Conservation (phyloP, 2,888 invertebrate genomes). For the Scaptomyza parva region DNA sequence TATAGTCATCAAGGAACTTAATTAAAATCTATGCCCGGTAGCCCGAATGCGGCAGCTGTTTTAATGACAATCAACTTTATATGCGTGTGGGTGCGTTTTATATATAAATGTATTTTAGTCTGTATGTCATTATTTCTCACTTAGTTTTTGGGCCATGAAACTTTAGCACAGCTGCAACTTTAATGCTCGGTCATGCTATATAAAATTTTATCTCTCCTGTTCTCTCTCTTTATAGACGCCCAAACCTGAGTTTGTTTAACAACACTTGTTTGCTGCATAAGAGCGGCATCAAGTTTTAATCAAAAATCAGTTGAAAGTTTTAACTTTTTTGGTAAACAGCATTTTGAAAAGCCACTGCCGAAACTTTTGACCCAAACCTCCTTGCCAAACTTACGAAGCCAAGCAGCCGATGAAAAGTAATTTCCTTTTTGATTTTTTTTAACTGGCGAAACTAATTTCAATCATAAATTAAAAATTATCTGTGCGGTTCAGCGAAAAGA, state of each 20-base stretch:
- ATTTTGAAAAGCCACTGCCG: slow-evolving; percentile 3
- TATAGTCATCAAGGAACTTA: slow-evolving; percentile 46
- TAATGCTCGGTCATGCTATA: slow-evolving; percentile 40
- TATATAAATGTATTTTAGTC: slow-evolving; percentile 20
- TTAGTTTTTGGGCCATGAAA: slow-evolving; percentile 33
- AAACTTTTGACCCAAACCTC: slow-evolving; percentile 20
- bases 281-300: slow-evolving; percentile 57
- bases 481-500: background rate
- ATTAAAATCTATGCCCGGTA: slow-evolving; percentile 53
- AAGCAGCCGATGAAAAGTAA: slow-evolving; percentile 1
- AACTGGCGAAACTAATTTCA: slow-evolving; percentile 50
- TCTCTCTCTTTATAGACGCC: background rate
- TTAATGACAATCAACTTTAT: slow-evolving; percentile 11
- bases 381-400: slow-evolving; percentile 6
- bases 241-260: slow-evolving; percentile 9
- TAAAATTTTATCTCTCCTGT: background rate
- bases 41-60: background rate
- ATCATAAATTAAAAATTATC: slow-evolving; percentile 64
- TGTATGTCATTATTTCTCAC: slow-evolving; percentile 27
- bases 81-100: too few species aligned
- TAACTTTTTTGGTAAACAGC: slow-evolving; percentile 22
- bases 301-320: slow-evolving; percentile 70
- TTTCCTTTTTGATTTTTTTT: slow-evolving; percentile 1
- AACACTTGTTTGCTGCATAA: slow-evolving; percentile 9
- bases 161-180: slow-evolving; percentile 46